Evolutionary conservation across 2,888 invertebrate species (phyloP).

Genomic region (Lithosia quadra): DNA sequence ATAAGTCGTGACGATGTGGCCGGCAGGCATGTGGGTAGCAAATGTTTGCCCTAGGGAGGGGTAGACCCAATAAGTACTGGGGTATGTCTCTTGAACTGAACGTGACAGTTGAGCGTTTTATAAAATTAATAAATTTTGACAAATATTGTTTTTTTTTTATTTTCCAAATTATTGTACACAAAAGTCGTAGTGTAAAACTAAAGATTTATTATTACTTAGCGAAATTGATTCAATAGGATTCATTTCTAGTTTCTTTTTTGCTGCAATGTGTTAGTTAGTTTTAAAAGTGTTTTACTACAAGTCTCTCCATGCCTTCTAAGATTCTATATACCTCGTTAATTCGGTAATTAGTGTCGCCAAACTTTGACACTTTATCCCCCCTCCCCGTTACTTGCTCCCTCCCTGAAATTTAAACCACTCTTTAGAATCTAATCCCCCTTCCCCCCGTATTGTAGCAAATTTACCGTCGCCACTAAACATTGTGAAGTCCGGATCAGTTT

Average conservation of each 20-base stretch:
- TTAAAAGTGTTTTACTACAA: no score
- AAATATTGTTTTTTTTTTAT: neutral
- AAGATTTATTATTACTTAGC: slow-evolving; percentile 7
- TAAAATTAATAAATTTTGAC: slow-evolving; percentile 1
- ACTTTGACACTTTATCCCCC: no score
- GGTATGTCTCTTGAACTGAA: no score
- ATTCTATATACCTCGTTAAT: no score
- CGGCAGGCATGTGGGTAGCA: no score
- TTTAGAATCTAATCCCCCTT: no score
- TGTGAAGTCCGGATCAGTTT: neutral
- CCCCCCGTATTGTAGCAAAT: neutral
- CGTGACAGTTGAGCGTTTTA: neutral
- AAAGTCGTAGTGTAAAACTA: slow-evolving; percentile 10
- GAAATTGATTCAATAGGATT: slow-evolving; percentile 10
- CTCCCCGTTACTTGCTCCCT: neutral
- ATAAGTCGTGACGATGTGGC: no score
- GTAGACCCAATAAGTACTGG: neutral
- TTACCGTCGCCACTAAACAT: neutral
- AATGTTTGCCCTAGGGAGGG: neutral
- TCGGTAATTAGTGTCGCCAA: no score
- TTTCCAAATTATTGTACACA: slow-evolving; percentile 7
- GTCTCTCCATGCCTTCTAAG: no score
- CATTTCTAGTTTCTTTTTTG: neutral
- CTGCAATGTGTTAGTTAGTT: no score
- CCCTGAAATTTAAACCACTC: neutral